Percentiles rank a stretch among this genome's conserved stretches.
Conservation (phyloP, 2,113 vertebrate genomes). For the Lichenostomus cassidix region DNA sequence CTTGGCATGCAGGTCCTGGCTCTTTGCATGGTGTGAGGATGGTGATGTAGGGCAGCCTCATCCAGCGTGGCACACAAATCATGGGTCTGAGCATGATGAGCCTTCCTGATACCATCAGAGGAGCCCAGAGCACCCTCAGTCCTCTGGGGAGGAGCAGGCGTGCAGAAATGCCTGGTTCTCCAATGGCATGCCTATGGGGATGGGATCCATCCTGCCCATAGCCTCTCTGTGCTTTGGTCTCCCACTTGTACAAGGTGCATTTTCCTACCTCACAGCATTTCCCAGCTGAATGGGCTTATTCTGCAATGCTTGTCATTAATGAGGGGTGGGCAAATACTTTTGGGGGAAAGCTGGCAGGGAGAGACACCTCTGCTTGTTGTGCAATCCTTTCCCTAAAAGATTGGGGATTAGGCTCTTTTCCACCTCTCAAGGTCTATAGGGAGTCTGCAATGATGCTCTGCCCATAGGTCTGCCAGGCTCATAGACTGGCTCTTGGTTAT, state of each 20-base stretch:
- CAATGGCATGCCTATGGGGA: rapidly evolving
- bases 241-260: rapidly evolving
- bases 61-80: rapidly evolving
- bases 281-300: neutral
- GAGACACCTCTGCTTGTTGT: neutral
- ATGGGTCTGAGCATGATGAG: rapidly evolving
- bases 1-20: rapidly evolving
- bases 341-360: neutral
- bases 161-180: neutral
- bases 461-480: neutral
- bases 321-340: neutral
- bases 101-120: rapidly evolving
- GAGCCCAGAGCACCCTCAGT: neutral
- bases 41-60: rapidly evolving
- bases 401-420: neutral
- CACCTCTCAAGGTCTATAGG: neutral
- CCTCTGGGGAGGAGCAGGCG: neutral
- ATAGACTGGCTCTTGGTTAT: neutral
- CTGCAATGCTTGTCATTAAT: neutral
- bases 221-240: rapidly evolving
- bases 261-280: rapidly evolving
- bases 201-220: neutral
- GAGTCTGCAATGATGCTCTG: neutral
- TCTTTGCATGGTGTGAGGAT: rapidly evolving
- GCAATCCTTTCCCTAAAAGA: neutral